These are phyloP conservation scores for Nautilus pompilius DNA, from an alignment of 1,140 invertebrate species.

Conservation along the genomic window DNA sequence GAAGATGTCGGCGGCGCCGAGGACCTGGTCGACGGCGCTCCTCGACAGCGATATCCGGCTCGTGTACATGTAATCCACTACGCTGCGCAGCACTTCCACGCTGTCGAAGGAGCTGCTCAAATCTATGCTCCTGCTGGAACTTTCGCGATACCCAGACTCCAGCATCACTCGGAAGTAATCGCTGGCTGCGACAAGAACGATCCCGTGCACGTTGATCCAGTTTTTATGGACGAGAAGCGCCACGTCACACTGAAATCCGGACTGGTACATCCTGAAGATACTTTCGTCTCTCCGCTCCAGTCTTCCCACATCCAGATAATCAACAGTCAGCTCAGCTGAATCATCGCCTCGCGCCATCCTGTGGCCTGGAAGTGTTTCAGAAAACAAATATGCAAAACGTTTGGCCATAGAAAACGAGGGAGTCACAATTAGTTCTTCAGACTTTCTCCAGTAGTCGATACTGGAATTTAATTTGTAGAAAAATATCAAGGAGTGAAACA, in stretches of 20 bases:
- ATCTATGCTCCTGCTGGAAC: neutral
- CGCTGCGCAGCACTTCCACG: neutral
- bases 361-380: neutral
- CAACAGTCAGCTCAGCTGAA: neutral
- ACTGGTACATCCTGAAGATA: neutral
- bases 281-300: neutral
- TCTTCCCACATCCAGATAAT: neutral
- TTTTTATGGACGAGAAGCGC: neutral
- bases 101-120: neutral
- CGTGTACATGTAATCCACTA: neutral
- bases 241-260: neutral
- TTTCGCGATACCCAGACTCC: neutral
- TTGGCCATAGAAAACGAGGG: too few species aligned
- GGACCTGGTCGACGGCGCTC: neutral
- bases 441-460: too few species aligned
- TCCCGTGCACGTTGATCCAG: neutral
- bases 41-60: neutral
- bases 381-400: neutral
- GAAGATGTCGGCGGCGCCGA: neutral
- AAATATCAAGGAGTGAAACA: too few species aligned
- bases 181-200: neutral
- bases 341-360: neutral
- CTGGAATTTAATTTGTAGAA: too few species aligned
- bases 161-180: slow-evolving; percentile 2
- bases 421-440: too few species aligned